Percentiles rank a stretch among this genome's conserved stretches.
phyloP scores from a whole-genome alignment of 1,140 invertebrate genomes.

The Cyphomyrmex costatus region DNA sequence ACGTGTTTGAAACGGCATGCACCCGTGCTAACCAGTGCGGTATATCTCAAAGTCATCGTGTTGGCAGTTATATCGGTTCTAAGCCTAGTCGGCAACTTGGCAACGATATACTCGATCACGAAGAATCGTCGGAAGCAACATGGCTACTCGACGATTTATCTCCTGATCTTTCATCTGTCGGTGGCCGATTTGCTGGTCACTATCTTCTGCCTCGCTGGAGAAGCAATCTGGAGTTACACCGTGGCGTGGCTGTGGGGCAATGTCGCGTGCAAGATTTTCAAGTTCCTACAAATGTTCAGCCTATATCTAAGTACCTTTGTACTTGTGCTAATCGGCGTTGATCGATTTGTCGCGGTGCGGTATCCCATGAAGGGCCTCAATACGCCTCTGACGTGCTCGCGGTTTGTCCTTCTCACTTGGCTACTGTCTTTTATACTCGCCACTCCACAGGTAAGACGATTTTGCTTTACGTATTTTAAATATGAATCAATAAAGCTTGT shows the following conservation, averaged over 20 bases:
- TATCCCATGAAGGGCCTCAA: slow-evolving; percentile 93
- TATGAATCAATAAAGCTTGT: not conserved
- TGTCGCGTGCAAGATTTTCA: slow-evolving; percentile 92
- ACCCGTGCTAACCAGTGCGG: slow-evolving; percentile 88
- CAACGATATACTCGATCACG: slow-evolving; percentile 91
- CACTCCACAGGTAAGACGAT: slow-evolving; percentile 92
- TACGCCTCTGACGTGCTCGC: slow-evolving; percentile 89
- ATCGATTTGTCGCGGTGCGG: slow-evolving; percentile 93
- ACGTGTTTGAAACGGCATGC: slow-evolving; percentile 89
- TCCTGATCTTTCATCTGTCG: slow-evolving; percentile 91
- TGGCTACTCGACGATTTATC: slow-evolving; percentile 91
- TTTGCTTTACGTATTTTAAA: not conserved
- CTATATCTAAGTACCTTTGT: slow-evolving; percentile 95
- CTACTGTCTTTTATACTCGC: slow-evolving; percentile 91
- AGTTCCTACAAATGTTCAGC: slow-evolving; percentile 93
- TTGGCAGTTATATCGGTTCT: slow-evolving; percentile 90
- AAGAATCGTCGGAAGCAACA: slow-evolving; percentile 88
- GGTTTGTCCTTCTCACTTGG: slow-evolving; percentile 90
- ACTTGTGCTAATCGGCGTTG: slow-evolving; percentile 93
- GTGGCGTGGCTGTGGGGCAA: slow-evolving; percentile 94
- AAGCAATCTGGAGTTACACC: slow-evolving; percentile 93
- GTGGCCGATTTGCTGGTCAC: slow-evolving; percentile 93
- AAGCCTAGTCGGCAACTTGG: slow-evolving; percentile 91
- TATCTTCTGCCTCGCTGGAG: slow-evolving; percentile 92
- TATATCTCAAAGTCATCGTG: slow-evolving; percentile 89